phyloP scores from a whole-genome alignment of 2,797 vertebrate genomes.

The Rachycentron canadum region DNA sequence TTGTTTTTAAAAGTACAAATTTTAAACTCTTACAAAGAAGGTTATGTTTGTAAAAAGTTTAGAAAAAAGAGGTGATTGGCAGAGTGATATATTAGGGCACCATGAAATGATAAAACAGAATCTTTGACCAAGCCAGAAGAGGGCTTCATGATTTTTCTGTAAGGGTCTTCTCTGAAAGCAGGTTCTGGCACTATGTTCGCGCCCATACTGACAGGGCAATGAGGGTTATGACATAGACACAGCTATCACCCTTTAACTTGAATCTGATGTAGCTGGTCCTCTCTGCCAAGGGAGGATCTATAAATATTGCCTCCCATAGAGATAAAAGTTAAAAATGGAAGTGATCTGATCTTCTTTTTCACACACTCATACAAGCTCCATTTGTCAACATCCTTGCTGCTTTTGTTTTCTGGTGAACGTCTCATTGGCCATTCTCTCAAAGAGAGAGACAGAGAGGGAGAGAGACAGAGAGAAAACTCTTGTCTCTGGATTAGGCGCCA shows the following conservation, averaged over 20 bases:
- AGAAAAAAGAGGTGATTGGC: neutral
- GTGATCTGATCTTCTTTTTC: conserved; percentile 11
- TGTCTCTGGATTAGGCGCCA: conserved; percentile 72
- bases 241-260: neutral
- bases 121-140: neutral
- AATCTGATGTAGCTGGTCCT: neutral
- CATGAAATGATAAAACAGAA: neutral
- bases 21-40: neutral
- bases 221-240: neutral
- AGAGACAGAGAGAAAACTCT: conserved; percentile 65
- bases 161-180: neutral
- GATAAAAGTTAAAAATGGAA: conserved; percentile 24
- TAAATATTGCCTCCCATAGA: conserved; percentile 12
- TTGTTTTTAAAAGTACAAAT: neutral
- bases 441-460: conserved; percentile 11
- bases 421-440: conserved; percentile 32
- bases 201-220: neutral
- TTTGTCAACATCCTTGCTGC: conserved; percentile 37
- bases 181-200: neutral
- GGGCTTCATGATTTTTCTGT: neutral
- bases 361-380: neutral
- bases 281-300: conserved; percentile 5
- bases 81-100: neutral
- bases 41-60: neutral
- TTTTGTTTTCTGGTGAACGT: conserved; percentile 37